Base-by-base conservation (phyloP, 2,888 invertebrate species). In the Ophion ventricosus region DNA sequence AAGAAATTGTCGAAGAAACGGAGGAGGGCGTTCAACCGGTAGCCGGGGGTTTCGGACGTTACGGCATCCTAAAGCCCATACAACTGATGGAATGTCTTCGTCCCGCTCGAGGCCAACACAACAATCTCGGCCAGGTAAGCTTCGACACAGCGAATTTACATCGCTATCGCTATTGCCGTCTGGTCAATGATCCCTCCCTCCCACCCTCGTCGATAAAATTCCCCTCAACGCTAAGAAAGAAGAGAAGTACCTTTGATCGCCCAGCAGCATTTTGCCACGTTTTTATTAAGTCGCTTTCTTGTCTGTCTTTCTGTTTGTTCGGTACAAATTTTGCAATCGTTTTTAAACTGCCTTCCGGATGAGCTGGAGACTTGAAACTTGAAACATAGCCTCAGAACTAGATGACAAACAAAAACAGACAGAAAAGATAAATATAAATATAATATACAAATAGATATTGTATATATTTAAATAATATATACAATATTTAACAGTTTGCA, bases 11-110 rank as follows among this genome's bases (percentile, higher is more conserved):
- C 25, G 80, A 86, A 20, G 82, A 84, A 25, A 61, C 83, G 26
- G 88, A 88, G 23, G 88, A 88, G 49, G 86, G 85, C 84, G 89
- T 89, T 70, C 75, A 82, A 66, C 72, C 70, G 43, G 87, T 89
- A 69, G 88, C 88, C 77, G 87, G 88, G 85, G 89, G 89, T 79
- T 90, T 86, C 86, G 90, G 90, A 84, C 84, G 80, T 26, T 89
- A 87, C 82, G 91, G 91, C 72, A 90, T 90, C 87, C 86, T 91
- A 87, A 95, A 95, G 94, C 94, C 95, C 87, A 94, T 94, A 91
- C 95, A 95, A 81, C 94, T 95, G 92, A 94, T 95, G 91, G 95
- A 95, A 92, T 83, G 80, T 69, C 94, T 95, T 88, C 95, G 95
- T 92, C 94, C 92, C 70, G 88, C 91, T 59, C 91, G 91, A 83